A percentile compares a stretch with the other conserved stretches of the same genome.
Evolutionary conservation across 2,113 vertebrate species (phyloP).

Genomic region (Sceloporus tristichus): DNA sequence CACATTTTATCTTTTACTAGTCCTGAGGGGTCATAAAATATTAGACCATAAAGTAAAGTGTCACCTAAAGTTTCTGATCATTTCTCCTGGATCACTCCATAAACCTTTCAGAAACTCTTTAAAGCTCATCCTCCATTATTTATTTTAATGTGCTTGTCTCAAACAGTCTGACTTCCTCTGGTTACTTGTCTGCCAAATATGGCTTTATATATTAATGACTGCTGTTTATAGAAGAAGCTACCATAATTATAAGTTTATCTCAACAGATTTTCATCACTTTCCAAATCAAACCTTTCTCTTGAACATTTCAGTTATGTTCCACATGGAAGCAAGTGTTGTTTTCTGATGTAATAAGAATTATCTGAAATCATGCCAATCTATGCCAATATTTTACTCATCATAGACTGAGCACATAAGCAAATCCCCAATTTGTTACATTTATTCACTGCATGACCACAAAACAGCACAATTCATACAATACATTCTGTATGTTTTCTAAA

Average conservation of each 20-base stretch:
- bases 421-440: background rate
- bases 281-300: constrained; percentile 30
- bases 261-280: background rate
- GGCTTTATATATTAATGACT: constrained; percentile 4
- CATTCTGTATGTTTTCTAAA: background rate
- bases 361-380: background rate
- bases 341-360: background rate
- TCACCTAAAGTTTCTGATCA: background rate
- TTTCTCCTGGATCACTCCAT: constrained; percentile 27
- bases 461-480: background rate
- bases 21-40: constrained; percentile 24
- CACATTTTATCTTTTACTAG: constrained; percentile 19
- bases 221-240: background rate
- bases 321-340: background rate
- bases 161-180: background rate
- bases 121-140: background rate
- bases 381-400: background rate
- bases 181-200: background rate
- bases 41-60: constrained; percentile 25
- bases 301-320: constrained; percentile 6
- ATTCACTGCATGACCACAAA: background rate
- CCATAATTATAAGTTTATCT: background rate
- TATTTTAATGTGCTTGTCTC: background rate
- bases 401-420: background rate
- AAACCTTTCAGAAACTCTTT: constrained; percentile 42